Evolutionary conservation across 2,113 vertebrate species (phyloP).

Genomic region (Toxotes jaculatrix): DNA sequence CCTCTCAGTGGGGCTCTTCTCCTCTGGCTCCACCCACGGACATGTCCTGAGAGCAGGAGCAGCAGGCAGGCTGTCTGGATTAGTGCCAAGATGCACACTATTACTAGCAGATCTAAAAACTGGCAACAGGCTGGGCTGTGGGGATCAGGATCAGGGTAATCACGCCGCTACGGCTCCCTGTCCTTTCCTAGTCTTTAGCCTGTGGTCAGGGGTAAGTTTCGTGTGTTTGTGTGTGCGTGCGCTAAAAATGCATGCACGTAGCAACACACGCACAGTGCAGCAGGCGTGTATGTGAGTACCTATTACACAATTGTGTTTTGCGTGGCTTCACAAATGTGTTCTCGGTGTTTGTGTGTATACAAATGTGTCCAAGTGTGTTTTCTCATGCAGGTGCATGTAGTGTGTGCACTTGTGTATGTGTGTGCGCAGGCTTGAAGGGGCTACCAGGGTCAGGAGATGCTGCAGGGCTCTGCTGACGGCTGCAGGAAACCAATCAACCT

Average conservation of each 20-base stretch:
- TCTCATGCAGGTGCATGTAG: constrained; percentile 32
- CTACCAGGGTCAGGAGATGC: constrained; percentile 78
- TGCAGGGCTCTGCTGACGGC: constrained; percentile 81
- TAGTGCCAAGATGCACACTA: constrained; percentile 56
- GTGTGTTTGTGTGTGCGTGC: background rate
- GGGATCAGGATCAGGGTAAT: constrained; percentile 67
- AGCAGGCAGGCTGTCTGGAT: constrained; percentile 55
- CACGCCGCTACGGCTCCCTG: constrained; percentile 21
- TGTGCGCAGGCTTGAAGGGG: constrained; percentile 65
- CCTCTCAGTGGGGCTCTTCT: constrained; percentile 14
- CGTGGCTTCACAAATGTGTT: constrained; percentile 2
- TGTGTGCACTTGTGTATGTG: constrained; percentile 2
- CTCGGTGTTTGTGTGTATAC: constrained; percentile 28
- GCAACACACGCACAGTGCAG: background rate
- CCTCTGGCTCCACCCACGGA: constrained; percentile 35
- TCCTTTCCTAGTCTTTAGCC: constrained; percentile 44
- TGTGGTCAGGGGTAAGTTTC: constrained; percentile 31
- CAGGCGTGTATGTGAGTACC: background rate
- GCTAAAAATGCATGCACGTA: background rate
- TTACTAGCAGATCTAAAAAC: constrained; percentile 54
- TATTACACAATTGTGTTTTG: background rate
- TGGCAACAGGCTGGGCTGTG: constrained; percentile 53
- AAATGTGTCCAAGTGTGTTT: constrained; percentile 34
- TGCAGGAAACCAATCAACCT: constrained; percentile 84
- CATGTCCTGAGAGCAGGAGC: constrained; percentile 32